These are phyloP conservation scores for Uria lomvia DNA, from an alignment of 2,113 vertebrate species.

Conservation along the genomic window DNA sequence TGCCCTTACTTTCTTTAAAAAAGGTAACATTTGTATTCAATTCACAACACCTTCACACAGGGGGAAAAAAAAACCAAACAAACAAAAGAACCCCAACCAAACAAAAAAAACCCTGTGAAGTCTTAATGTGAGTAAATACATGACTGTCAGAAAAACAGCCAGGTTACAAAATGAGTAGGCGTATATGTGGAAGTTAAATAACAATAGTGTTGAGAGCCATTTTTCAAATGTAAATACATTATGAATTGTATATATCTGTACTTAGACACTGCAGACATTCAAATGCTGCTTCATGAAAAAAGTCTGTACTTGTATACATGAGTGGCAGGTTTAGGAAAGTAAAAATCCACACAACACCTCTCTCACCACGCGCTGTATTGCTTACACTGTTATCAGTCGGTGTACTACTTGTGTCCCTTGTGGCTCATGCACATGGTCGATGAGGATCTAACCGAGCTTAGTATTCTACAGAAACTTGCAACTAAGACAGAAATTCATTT, in stretches of 20 bases:
- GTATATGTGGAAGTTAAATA: neutral
- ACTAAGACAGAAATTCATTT: neutral
- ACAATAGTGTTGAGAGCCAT: neutral
- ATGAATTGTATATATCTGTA: neutral
- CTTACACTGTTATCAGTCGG: neutral
- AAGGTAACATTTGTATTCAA: neutral
- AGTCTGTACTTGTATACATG: neutral
- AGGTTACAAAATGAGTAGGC: neutral
- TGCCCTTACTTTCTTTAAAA: neutral
- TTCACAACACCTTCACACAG: neutral
- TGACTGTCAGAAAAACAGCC: neutral
- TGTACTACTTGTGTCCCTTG: neutral
- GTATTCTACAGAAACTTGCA: neutral
- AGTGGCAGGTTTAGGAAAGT: neutral
- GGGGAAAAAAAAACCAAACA: neutral
- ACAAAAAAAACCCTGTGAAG: neutral
- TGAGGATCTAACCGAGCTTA: neutral
- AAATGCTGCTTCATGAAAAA: neutral
- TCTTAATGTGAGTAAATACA: neutral
- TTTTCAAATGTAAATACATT: neutral
- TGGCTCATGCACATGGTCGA: accelerated
- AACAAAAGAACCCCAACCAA: too few relatives aligned
- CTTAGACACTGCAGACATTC: neutral
- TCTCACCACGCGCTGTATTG: accelerated
- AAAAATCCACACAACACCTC: neutral